phyloP scores from a whole-genome alignment of 37 sponge, comb jelly and placozoan genomes.

The Sycon ciliatum region DNA sequence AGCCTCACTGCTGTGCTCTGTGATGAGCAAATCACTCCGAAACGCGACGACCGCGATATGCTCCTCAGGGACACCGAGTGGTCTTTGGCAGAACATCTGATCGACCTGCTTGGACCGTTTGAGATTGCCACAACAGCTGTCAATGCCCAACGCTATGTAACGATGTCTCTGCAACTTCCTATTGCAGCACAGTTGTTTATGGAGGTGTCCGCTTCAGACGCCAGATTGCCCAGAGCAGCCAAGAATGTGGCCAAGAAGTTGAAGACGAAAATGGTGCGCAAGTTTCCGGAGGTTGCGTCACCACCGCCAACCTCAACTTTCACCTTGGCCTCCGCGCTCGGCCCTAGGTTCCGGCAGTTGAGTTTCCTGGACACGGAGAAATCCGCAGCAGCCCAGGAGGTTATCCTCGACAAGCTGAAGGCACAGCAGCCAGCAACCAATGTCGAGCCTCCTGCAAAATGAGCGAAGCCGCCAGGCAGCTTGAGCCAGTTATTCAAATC shows the following conservation, averaged over 20 bases:
- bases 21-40: slow-evolving; percentile 26
- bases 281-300: background rate
- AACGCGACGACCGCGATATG: slow-evolving; percentile 28
- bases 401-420: background rate
- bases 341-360: slow-evolving; percentile 18
- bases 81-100: background rate
- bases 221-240: background rate
- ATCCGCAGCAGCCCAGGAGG: background rate
- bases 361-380: background rate
- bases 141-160: slow-evolving; percentile 31
- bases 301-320: too few relatives aligned
- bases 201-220: background rate
- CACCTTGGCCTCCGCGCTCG: slow-evolving; percentile 5
- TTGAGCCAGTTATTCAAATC: background rate
- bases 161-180: slow-evolving; percentile 26
- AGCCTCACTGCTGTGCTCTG: slow-evolving; percentile 25
- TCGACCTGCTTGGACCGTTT: too few relatives aligned
- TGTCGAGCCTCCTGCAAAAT: background rate
- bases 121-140: too few relatives aligned
- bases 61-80: slow-evolving; percentile 25
- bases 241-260: slow-evolving; percentile 1
- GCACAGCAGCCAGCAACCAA: background rate
- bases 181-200: slow-evolving; percentile 21
- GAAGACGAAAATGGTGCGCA: slow-evolving; percentile 1
- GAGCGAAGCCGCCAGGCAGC: slow-evolving; percentile 5